Conservation (phyloP, 2,888 invertebrate genomes). For the Aphelenchoides bicaudatus region DNA sequence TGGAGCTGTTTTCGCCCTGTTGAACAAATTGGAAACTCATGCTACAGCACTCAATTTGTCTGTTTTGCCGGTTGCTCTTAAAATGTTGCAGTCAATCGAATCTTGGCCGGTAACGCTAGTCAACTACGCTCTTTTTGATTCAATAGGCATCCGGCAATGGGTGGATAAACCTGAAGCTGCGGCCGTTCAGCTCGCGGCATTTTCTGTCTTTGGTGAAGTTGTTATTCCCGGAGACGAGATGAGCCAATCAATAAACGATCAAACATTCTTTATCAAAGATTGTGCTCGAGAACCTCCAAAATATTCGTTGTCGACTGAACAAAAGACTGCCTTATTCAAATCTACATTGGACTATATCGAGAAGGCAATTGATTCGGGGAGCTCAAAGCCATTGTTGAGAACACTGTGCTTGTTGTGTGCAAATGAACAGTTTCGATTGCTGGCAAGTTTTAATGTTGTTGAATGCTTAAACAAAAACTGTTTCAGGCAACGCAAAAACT, state of each 20-base stretch:
- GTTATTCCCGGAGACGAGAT: constrained; percentile 13
- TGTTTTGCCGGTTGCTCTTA: background rate
- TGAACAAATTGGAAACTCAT: constrained; percentile 19
- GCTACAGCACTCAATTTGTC: background rate
- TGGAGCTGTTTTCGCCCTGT: constrained; percentile 13
- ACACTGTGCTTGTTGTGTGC: constrained; percentile 19
- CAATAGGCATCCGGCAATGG: constrained; percentile 8
- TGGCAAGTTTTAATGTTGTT: too few relatives aligned
- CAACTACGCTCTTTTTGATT: background rate
- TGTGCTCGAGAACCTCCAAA: constrained; percentile 1
- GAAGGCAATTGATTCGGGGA: constrained; percentile 5
- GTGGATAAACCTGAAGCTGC: constrained; percentile 6
- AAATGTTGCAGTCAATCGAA: constrained; percentile 4
- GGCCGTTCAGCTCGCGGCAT: constrained; percentile 15
- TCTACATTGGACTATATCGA: constrained; percentile 18
- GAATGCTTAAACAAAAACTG: too few relatives aligned
- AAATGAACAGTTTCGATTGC: constrained; percentile 16
- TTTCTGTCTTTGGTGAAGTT: constrained; percentile 25
- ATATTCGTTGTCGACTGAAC: constrained; percentile 17
- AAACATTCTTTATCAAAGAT: constrained; percentile 13
- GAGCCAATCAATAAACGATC: background rate
- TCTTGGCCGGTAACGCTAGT: background rate
- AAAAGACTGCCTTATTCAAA: background rate
- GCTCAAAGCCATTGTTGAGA: constrained; percentile 21
- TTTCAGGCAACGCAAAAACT: constrained; percentile 24